Evolutionary conservation across 2,113 vertebrate species (phyloP), one percentile per base, ranked within the genome.

Genomic region (Thalassoma bifasciatum): DNA sequence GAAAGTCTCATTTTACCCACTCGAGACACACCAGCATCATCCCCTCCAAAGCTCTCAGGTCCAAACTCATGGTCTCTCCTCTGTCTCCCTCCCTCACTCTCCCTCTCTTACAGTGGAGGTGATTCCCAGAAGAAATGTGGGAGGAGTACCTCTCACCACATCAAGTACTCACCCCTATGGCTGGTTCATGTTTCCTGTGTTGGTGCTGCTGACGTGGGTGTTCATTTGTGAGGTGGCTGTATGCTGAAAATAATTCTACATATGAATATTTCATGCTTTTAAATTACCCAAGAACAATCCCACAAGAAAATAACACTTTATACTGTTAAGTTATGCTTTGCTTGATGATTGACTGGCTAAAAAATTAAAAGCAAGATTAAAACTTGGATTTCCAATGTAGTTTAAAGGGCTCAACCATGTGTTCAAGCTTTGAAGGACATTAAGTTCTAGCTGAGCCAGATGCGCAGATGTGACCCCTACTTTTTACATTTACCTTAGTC

Each of bases 11-110:
- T 19, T 77, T 52, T 53, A 51, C 62, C 30, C 54, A 36, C 64
- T 72, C 57, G 42, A 85, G 68, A 72, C 61, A 57, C 64, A 10
- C 30, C 61, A 52, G 36, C 22, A 56, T 61, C 57, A 79, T 71
- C 50, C 14, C 38, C 23, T 44, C 59, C 24, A 65, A 63, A 70
- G 38, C 16, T 26, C 14, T 53, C 30, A 47, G 22, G 36, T 38
- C n/a, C 36, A 65, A 58, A 57, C 47, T 38, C 23, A 34, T 4
- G 16, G 9, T 14, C 26, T 75, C 17, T 50, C 38, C 42, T 46
- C n/a, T n/a, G n/a, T n/a, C n/a, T n/a, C n/a, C n/a, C n/a, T n/a
- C 51, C n/a, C 1, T 46, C n/a, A 16, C 17, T 37, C 54, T 38
- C 66, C 24, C 17, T 24, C 30, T 57, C 40, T 16, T 22, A 8